Conservation (phyloP, 2,888 invertebrate genomes). For the Acleris holmiana region DNA sequence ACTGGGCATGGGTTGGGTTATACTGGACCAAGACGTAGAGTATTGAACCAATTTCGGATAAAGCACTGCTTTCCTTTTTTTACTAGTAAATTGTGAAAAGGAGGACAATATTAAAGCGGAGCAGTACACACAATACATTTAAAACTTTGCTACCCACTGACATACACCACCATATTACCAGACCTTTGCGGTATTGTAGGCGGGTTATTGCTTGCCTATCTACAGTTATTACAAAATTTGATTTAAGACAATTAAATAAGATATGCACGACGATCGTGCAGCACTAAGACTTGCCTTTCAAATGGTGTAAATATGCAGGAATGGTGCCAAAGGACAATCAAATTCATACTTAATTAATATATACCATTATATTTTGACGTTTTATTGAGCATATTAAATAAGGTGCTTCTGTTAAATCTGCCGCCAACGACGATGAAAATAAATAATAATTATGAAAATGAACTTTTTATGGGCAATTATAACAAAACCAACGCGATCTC, state of each 20-base stretch:
- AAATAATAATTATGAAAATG: constrained; percentile 46
- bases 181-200: constrained; percentile 48
- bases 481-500: constrained; percentile 40
- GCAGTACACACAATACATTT: neutral
- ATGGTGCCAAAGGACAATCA: constrained; percentile 40
- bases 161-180: constrained; percentile 24
- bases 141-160: neutral
- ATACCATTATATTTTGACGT: constrained; percentile 4
- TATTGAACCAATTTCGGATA: constrained; percentile 8
- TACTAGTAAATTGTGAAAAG: neutral
- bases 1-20: constrained; percentile 41
- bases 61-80: neutral
- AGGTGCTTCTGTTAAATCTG: constrained; percentile 13
- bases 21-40: constrained; percentile 7
- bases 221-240: constrained; percentile 44
- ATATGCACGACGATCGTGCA: constrained; percentile 34
- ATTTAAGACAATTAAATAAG: constrained; percentile 47
- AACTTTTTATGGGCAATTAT: constrained; percentile 43
- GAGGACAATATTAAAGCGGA: neutral
- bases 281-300: constrained; percentile 31
- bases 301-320: constrained; percentile 39
- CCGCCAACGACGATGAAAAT: constrained; percentile 22
- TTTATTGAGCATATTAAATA: neutral
- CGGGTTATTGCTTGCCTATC: constrained; percentile 38
- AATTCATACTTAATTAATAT: constrained; percentile 15